Base-by-base conservation (phyloP, 2,113 vertebrate genomes). In the Toxostoma redivivum region DNA sequence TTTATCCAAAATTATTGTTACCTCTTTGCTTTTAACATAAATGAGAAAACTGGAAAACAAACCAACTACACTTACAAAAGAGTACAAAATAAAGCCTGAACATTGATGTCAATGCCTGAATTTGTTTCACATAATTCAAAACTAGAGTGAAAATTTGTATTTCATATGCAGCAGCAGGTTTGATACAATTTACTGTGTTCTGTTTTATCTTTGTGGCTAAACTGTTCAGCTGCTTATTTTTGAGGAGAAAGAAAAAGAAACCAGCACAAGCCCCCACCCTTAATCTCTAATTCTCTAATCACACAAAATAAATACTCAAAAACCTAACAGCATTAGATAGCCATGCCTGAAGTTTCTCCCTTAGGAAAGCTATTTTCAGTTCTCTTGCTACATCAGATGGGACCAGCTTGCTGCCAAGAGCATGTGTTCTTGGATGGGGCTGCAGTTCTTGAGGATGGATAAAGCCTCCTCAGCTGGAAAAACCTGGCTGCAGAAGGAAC, bases 391-490 rank as follows among this genome's bases (percentile, higher is more conserved):
- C 64, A 94, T 88, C 77, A 96, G 77, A 95, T 45, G 1, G 50
- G 38, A 80, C 16, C 57, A 76, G 30, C 9, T 53, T 0, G 0
- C 50, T 91, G 95, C 95, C 94, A 96, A 94, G 58, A 93, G 62
- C 50, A 27, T 83, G 71, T 86, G 81, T 88, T 97, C 90, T 91
- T 95, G 93, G 88, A 89, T 3, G 7, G 23, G 27, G 44, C 70
- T 72, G 50, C 66, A 38, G 37, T 45, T 95, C 70, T 85, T 4
- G 15, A 83, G 67, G 22, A 94, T 3, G 17, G n/a, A 84, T 65
- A 89, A 95, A 90, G n/a, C 21, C 64, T 86, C 35, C 80, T 86
- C 80, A 92, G 85, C 86, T 95, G 88, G 69, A 92, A 92, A 93
- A 94, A 93, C 23, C 62, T 90, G 86, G 71, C 88, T 86, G 64